A percentile compares a stretch with the other conserved stretches of the same genome.
Conservation (phyloP, 2,797 vertebrate species). For the Holocentrus rufus region DNA sequence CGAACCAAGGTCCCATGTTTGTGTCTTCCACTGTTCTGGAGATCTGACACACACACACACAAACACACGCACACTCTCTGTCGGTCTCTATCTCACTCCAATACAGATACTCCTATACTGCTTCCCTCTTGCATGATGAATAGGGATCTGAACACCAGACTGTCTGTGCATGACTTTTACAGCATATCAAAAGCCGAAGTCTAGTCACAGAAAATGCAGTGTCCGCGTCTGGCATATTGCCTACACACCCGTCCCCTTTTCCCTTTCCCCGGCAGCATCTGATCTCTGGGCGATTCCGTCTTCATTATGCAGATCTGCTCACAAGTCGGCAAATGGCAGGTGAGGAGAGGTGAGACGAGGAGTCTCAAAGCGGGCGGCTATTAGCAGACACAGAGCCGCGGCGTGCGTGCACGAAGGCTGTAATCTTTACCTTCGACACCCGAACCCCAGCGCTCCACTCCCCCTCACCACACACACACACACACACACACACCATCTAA, state of each 20-base stretch:
- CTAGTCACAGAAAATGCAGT: conserved; percentile 1
- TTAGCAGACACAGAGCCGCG: conserved; percentile 26
- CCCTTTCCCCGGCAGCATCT: conserved; percentile 6
- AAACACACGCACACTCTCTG: not conserved
- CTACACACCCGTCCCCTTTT: not conserved
- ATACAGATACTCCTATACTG: conserved; percentile 28
- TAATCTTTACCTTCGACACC: conserved; percentile 37
- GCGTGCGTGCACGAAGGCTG: conserved; percentile 4
- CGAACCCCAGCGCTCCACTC: conserved; percentile 29
- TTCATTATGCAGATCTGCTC: conserved; percentile 26
- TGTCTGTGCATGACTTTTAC: conserved; percentile 21
- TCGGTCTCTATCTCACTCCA: not conserved
- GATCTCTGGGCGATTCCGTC: conserved; percentile 4
- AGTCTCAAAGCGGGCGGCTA: conserved; percentile 24
- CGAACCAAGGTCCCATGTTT: conserved; percentile 53
- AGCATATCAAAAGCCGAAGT: conserved; percentile 9
- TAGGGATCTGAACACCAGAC: not conserved
- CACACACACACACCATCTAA: not conserved
- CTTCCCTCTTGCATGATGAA: not conserved
- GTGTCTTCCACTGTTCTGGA: conserved; percentile 43
- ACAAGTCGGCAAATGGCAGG: conserved; percentile 28
- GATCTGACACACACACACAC: conserved; percentile 22
- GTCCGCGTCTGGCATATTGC: not conserved
- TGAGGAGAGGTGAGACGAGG: conserved; percentile 17
- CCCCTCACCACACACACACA: not conserved